Evolutionary conservation across 1,140 invertebrate species (phyloP).

Genomic region (Drosophila leontia): DNA sequence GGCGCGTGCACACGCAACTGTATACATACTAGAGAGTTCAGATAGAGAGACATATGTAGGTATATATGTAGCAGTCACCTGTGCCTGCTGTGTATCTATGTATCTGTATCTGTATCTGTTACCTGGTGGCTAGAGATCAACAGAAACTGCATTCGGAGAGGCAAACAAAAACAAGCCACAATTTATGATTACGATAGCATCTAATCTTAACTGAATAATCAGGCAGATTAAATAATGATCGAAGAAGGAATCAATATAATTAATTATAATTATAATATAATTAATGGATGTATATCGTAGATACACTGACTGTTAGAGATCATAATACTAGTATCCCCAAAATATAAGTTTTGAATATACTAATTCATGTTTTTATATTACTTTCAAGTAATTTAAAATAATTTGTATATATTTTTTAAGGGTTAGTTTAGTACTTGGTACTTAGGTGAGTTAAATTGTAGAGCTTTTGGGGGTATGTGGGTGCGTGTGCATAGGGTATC

Average conservation of each 20-base stretch:
- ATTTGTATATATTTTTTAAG: not conserved
- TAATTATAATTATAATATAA: too few species aligned
- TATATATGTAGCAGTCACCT: not conserved
- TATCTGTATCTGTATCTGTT: slow-evolving; percentile 6
- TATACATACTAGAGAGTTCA: slow-evolving; percentile 23
- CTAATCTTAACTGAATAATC: slow-evolving; percentile 19
- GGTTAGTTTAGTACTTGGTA: slow-evolving; percentile 2
- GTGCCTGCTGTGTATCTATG: slow-evolving; percentile 7
- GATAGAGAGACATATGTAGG: slow-evolving; percentile 1
- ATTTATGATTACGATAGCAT: slow-evolving; percentile 4
- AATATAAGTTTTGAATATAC: too few species aligned
- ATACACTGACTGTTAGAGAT: not conserved
- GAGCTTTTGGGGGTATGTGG: not conserved
- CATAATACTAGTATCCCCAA: not conserved
- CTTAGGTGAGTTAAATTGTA: not conserved
- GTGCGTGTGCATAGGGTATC: not conserved
- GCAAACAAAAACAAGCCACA: slow-evolving; percentile 15
- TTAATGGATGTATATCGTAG: not conserved
- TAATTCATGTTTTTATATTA: not conserved
- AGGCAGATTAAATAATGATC: not conserved
- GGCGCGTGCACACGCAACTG: slow-evolving; percentile 57
- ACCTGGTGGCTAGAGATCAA: slow-evolving; percentile 2
- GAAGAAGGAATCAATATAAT: not conserved
- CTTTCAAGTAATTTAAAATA: not conserved
- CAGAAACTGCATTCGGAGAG: slow-evolving; percentile 32